Base-by-base conservation (phyloP, 2,797 vertebrate species). In the Xenops minutus region DNA sequence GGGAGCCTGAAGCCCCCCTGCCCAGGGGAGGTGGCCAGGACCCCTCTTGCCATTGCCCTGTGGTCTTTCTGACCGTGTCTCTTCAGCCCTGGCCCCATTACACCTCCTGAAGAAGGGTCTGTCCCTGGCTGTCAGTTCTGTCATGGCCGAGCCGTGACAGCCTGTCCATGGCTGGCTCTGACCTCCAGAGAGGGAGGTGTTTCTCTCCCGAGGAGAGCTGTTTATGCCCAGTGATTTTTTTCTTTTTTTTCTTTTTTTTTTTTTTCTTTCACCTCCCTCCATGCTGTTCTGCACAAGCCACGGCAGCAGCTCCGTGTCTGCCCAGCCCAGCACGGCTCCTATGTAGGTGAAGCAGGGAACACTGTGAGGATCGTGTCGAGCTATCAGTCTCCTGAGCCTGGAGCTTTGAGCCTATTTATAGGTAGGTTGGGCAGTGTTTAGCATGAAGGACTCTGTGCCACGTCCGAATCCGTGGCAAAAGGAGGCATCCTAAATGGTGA, bases 391-490 rank as follows among this genome's bases (percentile, higher is more conserved):
- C 72, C 56, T 67, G 82, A 95, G 89, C 92, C 74, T 61, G 86
- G 67, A 75, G 88, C 92, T 83, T 85, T 66, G 36, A 92, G 85
- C 88, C 92, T 96, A 94, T 94, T 96, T 96, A 77, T 95, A 89
- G 93, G 93, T 81, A 75, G 78, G 54, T 91, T 91, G 89, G 87
- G 41, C 72, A 88, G 87, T 0, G 44, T 80, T 92, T 24, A 5
- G n/a, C 11, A 1, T 10, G 41, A 83, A 61, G 89, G 92, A 58
- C 86, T 95, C 0, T 0, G 5, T 14, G 66, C 51, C 0, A 19
- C 0, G 10, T 79, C 54, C 1, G 2, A 46, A 37, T 87, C 52
- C 1, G 6, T n/a, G 51, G 51, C 59, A 46, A 14, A 66, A 17
- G 0, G 39, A 55, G 39, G 39, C 1, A 0, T 54, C 41, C 55